These are phyloP conservation scores for Trichopoda pennipes DNA, from an alignment of 2,888 invertebrate species.

Conservation along the genomic window DNA sequence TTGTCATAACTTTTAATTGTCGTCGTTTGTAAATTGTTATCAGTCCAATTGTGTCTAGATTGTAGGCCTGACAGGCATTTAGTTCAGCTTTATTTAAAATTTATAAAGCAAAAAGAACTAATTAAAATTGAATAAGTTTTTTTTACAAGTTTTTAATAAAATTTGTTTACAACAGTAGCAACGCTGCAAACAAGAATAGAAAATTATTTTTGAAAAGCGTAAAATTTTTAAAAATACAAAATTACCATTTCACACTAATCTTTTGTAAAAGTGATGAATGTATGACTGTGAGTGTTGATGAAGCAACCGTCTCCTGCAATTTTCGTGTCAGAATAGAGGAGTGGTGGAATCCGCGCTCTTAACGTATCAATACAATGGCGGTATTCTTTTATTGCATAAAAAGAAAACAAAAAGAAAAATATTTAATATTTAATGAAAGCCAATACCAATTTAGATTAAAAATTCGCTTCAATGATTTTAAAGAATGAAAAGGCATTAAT, in stretches of 20 bases:
- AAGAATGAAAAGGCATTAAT: slow-evolving; percentile 59
- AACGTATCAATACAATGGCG: slow-evolving; percentile 24
- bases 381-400: slow-evolving; percentile 46
- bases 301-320: slow-evolving; percentile 21
- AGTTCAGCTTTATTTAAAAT: no score
- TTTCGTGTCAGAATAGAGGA: slow-evolving; percentile 21
- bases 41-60: no score
- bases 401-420: slow-evolving; percentile 28
- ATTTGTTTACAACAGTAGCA: slow-evolving; percentile 42
- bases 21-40: no score
- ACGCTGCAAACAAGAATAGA: slow-evolving; percentile 11
- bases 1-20: no score
- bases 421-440: slow-evolving; percentile 57
- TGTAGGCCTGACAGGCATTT: no score
- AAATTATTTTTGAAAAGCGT: slow-evolving; percentile 66
- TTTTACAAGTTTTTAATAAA: background rate
- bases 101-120: no score
- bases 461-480: slow-evolving; percentile 78
- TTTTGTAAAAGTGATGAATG: slow-evolving; percentile 75
- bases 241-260: slow-evolving; percentile 77
- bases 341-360: slow-evolving; percentile 33
- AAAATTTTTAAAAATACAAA: slow-evolving; percentile 59
- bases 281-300: slow-evolving; percentile 67
- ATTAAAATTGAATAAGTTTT: no score
- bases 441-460: slow-evolving; percentile 77